Percentiles rank a stretch among this genome's conserved stretches.
These are phyloP conservation scores for Ovibos moschatus DNA, from an alignment of 2,113 vertebrate species.

Conservation along the genomic window DNA sequence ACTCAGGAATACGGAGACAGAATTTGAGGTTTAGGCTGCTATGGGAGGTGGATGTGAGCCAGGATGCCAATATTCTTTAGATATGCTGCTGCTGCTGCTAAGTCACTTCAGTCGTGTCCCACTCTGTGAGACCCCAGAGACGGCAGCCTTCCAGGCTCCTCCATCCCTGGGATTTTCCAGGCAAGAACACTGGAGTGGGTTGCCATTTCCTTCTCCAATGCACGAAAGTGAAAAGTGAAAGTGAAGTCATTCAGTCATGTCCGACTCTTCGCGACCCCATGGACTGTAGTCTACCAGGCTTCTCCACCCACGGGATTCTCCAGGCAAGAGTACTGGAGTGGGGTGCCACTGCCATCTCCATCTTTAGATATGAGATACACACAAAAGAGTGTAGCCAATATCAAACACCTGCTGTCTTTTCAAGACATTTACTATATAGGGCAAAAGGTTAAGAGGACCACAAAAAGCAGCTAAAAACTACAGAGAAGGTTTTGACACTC, in stretches of 20 bases:
- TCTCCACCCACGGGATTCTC: too few species aligned
- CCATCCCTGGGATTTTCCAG: too few species aligned
- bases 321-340: too few species aligned
- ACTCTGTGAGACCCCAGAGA: too few species aligned
- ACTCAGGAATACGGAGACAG: not conserved
- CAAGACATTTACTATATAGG: not conserved
- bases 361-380: not conserved
- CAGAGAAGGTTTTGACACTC: not conserved
- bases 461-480: not conserved
- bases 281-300: too few species aligned
- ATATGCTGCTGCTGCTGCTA: too few species aligned
- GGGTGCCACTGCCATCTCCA: too few species aligned
- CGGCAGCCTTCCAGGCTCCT: fast-evolving
- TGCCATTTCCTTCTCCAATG: too few species aligned
- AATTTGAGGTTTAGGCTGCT: not conserved
- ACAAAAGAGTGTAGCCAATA: not conserved
- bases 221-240: too few species aligned
- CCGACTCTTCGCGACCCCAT: fast-evolving
- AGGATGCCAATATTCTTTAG: not conserved
- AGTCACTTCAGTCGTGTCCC: too few species aligned
- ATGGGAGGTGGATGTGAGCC: not conserved
- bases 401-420: not conserved
- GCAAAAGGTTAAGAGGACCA: not conserved
- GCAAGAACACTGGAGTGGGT: too few species aligned
- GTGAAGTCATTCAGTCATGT: too few species aligned